Conservation (phyloP, 2,113 vertebrate genomes). For the Atlantisia rogersi region DNA sequence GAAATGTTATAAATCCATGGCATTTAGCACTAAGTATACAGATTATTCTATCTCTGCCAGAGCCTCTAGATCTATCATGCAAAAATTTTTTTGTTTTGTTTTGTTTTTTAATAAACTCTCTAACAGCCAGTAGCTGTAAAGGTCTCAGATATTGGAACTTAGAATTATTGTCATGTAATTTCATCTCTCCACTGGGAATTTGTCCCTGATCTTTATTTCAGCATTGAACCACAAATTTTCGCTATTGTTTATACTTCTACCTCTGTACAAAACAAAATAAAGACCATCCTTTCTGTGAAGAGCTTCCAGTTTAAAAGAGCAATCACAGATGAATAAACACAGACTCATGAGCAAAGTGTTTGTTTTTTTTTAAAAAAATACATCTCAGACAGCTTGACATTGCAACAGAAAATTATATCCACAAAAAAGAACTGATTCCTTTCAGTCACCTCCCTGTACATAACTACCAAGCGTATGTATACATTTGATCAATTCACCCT, state of each 20-base stretch:
- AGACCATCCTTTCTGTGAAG: neutral
- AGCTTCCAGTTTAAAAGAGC: neutral
- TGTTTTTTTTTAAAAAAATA: neutral
- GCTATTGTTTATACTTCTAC: neutral
- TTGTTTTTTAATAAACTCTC: neutral
- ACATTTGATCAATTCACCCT: neutral
- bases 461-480: neutral
- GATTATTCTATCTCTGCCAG: neutral
- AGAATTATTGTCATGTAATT: neutral
- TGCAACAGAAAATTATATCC: neutral
- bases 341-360: neutral
- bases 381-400: neutral
- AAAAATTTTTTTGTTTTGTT: neutral
- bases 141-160: neutral
- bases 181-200: neutral
- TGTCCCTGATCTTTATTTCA: neutral
- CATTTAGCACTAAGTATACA: neutral
- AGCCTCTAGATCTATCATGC: neutral
- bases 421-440: neutral
- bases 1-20: neutral
- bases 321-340: neutral
- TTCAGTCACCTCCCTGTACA: neutral
- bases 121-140: neutral
- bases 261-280: neutral
- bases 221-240: neutral